A percentile compares a stretch with the other conserved stretches of the same genome.
Evolutionary conservation across 2,797 vertebrate genomes (phyloP).

Genomic region (Columba guinea): DNA sequence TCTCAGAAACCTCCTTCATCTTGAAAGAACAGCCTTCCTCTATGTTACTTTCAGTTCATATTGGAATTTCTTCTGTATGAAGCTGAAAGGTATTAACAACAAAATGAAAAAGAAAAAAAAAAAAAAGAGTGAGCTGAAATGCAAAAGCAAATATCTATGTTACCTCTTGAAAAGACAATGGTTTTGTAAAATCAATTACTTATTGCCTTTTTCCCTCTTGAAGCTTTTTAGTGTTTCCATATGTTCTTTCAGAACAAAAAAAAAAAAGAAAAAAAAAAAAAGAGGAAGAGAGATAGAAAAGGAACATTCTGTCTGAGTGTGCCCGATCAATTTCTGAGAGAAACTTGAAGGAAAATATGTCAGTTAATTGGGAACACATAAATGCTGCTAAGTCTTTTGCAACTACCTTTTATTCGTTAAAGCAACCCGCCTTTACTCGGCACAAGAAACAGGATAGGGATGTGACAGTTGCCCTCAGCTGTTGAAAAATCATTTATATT

Average conservation of each 20-base stretch:
- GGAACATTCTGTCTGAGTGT: neutral
- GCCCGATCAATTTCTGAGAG: neutral
- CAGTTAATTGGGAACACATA: neutral
- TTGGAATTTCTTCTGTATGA: neutral
- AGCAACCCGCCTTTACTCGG: neutral
- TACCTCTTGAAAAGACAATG: neutral
- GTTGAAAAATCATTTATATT: neutral
- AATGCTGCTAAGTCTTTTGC: neutral
- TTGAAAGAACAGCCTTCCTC: neutral
- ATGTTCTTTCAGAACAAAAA: neutral
- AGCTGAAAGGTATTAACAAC: neutral
- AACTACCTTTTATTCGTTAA: neutral
- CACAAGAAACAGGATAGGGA: neutral
- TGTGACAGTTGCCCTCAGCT: neutral
- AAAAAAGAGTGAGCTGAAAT: neutral
- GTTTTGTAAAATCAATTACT: neutral
- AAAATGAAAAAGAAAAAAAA: neutral
- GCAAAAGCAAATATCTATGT: neutral
- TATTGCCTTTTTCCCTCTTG: neutral
- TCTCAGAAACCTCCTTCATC: neutral
- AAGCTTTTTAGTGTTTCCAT: neutral
- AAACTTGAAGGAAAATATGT: neutral
- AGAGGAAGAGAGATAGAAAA: neutral
- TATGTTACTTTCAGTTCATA: neutral
- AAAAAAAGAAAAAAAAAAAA: neutral